Base-by-base conservation (phyloP, 2,113 vertebrate genomes). In the Motacilla alba region DNA sequence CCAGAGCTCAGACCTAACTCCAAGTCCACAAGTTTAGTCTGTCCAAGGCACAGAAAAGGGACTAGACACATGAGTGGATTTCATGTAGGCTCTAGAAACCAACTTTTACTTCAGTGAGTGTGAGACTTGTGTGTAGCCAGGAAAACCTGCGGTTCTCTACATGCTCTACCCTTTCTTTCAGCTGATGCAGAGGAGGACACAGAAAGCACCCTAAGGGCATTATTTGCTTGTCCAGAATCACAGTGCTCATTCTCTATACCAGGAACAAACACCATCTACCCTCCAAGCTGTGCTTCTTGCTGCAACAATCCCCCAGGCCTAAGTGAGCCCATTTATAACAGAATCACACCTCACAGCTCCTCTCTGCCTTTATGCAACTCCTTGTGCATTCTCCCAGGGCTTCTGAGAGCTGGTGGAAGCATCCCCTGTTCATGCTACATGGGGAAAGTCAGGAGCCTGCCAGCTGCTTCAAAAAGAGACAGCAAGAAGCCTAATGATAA, bases 51-150 rank as follows among this genome's bases (percentile, higher is more conserved):
- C 7, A 67, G 30, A 84, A 14, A 21, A 95, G 11, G 27, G 49
- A 78, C 33, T 33, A 11, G 41, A 37, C 8, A 37, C 3, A 37
- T 1, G 2, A 28, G 22, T 39, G 24, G 35, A 63, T 70, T 75
- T 91, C 75, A 70, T 2, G 4, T 7, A 55, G 50, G 16, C 15
- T 87, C 78, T 27, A 49, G 46, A 90, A 94, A 80, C 9, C 33
- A 83, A 47, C 19, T 50, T 67, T 35, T 60, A 52, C 37, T 58
- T 87, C 31, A 23, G 0, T 26, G 28, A 60, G 50, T 21, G 69
- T 0, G 2, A 63, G 13, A 49, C 7, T 6, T 0, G 2, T 1
- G 3, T 1, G 11, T 15, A 70, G 56, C 21, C 62, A 83, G 62
- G n/a, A 24, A 79, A 68, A 58, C 31, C 9, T 55, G 15, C n/a